These are phyloP conservation scores for Spongilla lacustris DNA, from an alignment of 37 sponge, comb jelly and placozoan genomes.

Conservation along the genomic window DNA sequence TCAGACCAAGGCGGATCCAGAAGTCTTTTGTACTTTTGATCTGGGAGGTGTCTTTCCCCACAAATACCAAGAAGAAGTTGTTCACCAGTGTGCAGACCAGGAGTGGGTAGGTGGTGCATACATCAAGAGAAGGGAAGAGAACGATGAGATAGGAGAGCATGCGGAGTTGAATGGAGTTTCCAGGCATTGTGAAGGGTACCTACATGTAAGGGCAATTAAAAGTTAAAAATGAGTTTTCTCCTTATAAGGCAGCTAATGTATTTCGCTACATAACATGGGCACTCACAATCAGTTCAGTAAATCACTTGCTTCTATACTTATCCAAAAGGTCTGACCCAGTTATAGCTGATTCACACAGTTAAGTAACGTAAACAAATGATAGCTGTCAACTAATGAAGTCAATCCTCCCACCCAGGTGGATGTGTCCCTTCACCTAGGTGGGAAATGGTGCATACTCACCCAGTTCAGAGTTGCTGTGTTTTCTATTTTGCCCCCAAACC, in stretches of 20 bases:
- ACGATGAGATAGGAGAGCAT: constrained; percentile 82
- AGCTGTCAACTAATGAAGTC: no score
- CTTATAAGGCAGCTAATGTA: no score
- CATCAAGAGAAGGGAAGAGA: constrained; percentile 89
- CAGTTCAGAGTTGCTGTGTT: background rate
- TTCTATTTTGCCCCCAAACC: background rate
- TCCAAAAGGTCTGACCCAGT: no score
- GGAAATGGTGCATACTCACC: background rate
- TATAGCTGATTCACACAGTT: no score
- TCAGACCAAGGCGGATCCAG: constrained; percentile 31
- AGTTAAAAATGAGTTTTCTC: no score
- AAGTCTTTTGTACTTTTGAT: background rate
- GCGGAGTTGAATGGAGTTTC: constrained; percentile 25
- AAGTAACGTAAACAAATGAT: no score
- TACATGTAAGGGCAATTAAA: background rate
- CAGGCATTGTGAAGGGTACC: constrained; percentile 11
- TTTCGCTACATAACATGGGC: no score
- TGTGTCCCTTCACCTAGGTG: background rate
- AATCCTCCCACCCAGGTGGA: no score
- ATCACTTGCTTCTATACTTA: no score
- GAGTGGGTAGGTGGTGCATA: constrained; percentile 88
- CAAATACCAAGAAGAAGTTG: constrained; percentile 68
- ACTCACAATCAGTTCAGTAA: no score
- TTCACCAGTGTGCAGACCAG: constrained; percentile 64
- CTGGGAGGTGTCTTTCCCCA: constrained; percentile 59